A percentile compares a stretch with the other conserved stretches of the same genome.
Conservation (phyloP, 1,140 invertebrate species). For the Palaemon carinicauda region DNA sequence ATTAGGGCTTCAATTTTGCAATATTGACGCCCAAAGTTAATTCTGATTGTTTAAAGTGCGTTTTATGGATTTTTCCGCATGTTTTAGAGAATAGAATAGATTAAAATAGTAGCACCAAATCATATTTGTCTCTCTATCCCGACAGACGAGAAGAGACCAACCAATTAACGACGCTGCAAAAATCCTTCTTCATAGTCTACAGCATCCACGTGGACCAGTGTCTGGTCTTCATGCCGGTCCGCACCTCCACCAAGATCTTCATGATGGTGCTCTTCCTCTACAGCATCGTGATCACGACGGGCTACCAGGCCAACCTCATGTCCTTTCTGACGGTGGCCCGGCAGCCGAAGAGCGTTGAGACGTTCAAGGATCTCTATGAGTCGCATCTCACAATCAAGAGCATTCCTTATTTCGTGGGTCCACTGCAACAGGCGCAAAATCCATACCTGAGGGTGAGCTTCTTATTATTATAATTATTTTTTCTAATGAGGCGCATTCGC, state of each 20-base stretch:
- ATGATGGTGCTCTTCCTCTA: not conserved
- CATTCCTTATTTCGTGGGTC: too few relatives aligned
- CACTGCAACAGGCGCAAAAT: too few relatives aligned
- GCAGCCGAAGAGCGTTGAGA: slow-evolving; percentile 7
- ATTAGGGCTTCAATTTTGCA: too few relatives aligned
- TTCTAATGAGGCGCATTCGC: too few relatives aligned
- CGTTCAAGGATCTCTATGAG: not conserved
- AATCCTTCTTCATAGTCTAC: not conserved
- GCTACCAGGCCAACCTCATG: slow-evolving; percentile 13
- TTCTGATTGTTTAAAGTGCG: too few relatives aligned
- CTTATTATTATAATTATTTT: too few relatives aligned
- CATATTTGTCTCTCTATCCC: too few relatives aligned
- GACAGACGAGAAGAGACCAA: not conserved
- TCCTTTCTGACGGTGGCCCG: not conserved
- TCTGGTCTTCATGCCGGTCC: not conserved
- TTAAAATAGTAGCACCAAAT: too few relatives aligned
- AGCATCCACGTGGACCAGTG: not conserved
- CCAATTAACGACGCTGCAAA: not conserved
- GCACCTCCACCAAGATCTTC: not conserved
- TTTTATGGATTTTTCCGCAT: too few relatives aligned
- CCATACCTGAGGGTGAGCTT: too few relatives aligned
- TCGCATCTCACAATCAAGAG: not conserved
- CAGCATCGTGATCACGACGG: slow-evolving; percentile 11
- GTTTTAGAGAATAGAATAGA: too few relatives aligned
- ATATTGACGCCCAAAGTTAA: too few relatives aligned